phyloP scores from a whole-genome alignment of 2,888 invertebrate species.

The Drosophila hamatofila region DNA sequence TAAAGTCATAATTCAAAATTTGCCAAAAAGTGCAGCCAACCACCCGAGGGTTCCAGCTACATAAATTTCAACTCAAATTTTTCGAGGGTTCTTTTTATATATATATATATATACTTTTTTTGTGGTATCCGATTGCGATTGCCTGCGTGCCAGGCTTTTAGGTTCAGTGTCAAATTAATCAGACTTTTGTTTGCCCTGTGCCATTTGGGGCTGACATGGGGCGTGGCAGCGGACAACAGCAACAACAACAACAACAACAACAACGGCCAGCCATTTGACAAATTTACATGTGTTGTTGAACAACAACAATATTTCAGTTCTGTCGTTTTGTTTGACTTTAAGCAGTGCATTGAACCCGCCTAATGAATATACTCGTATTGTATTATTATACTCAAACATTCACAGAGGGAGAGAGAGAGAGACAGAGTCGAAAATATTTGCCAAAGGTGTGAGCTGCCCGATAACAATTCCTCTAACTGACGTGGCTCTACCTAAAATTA shows the following conservation, averaged over 20 bases:
- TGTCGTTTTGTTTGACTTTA: conserved; percentile 43
- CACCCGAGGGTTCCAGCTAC: conserved; percentile 34
- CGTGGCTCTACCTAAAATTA: conserved; percentile 1
- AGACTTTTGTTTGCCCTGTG: conserved; percentile 64
- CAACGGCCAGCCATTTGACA: conserved; percentile 45
- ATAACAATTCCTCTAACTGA: conserved; percentile 20
- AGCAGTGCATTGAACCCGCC: conserved; percentile 68
- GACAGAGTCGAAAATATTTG: conserved; percentile 34
- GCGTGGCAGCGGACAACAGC: conserved; percentile 43
- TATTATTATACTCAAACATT: conserved; percentile 19
- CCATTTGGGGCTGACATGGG: conserved; percentile 42
- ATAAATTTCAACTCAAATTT: conserved; percentile 66
- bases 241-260: conserved; percentile 9
- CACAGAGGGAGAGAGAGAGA: conserved; percentile 1
- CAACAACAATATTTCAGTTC: conserved; percentile 32
- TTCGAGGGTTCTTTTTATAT: conserved; percentile 14
- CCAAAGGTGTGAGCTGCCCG: conserved; percentile 43
- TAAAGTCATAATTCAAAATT: conserved; percentile 70
- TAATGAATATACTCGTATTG: conserved; percentile 62
- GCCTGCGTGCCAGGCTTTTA: conserved; percentile 65
- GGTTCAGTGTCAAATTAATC: conserved; percentile 78
- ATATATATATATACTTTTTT: conserved; percentile 5
- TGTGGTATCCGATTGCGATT: conserved; percentile 39
- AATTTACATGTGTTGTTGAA: conserved; percentile 50
- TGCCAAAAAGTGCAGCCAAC: conserved; percentile 64